Evolutionary conservation across 2,797 vertebrate genomes (phyloP).

Genomic region (Petrocephalus schoutedeni): DNA sequence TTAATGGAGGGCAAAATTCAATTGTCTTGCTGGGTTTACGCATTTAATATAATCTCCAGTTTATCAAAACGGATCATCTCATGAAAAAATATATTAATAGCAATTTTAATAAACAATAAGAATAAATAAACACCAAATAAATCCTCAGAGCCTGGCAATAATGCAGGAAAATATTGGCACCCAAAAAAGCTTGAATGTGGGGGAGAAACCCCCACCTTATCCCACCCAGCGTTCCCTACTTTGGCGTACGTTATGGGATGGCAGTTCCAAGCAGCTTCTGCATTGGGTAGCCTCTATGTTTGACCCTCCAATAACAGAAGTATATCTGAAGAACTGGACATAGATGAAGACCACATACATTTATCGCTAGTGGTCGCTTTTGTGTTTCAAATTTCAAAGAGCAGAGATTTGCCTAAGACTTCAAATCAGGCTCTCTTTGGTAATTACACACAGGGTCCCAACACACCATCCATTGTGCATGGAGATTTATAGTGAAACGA

Average conservation of each 20-base stretch:
- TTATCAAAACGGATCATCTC: constrained; percentile 17
- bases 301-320: background rate
- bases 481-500: background rate
- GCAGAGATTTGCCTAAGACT: background rate
- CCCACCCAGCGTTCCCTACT: background rate
- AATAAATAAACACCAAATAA: constrained; percentile 41
- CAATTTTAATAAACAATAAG: constrained; percentile 33
- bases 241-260: background rate
- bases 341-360: background rate
- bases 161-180: constrained; percentile 25
- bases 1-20: background rate
- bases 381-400: background rate
- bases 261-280: background rate
- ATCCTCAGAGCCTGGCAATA: constrained; percentile 30
- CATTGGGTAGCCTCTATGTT: background rate
- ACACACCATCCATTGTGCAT: background rate
- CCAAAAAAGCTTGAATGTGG: constrained; percentile 14
- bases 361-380: background rate
- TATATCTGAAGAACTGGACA: background rate
- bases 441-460: background rate
- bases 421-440: background rate
- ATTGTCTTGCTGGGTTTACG: background rate
- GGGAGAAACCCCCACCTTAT: no score
- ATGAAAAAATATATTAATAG: constrained; percentile 23
- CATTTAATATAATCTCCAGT: constrained; percentile 19